Conservation (phyloP, 2,797 vertebrate genomes). For the Gymnoscopelus braueri region DNA sequence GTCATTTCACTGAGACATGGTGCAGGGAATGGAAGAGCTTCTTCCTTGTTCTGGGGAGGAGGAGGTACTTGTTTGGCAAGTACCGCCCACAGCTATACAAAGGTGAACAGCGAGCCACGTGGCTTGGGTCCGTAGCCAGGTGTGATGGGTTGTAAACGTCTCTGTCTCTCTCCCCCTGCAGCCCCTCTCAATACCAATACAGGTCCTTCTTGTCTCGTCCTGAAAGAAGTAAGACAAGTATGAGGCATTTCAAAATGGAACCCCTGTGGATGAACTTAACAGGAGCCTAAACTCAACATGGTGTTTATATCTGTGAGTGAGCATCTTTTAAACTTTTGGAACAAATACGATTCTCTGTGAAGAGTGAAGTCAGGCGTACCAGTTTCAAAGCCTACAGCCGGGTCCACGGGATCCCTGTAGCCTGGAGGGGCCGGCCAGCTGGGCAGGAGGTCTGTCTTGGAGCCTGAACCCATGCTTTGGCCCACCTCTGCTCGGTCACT, state of each 20-base stretch:
- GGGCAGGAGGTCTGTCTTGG: constrained; percentile 79
- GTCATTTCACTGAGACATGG: constrained; percentile 32
- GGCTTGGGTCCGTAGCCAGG: neutral
- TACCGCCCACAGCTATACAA: neutral
- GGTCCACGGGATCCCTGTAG: constrained; percentile 79
- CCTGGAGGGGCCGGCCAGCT: constrained; percentile 76
- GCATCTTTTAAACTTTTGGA: neutral
- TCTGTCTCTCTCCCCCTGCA: constrained; percentile 6
- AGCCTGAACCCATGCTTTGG: constrained; percentile 72
- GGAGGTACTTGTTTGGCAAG: constrained; percentile 21
- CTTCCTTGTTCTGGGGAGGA: constrained; percentile 19
- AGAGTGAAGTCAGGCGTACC: constrained; percentile 67
- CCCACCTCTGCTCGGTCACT: constrained; percentile 79
- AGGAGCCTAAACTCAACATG: no score
- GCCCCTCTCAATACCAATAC: constrained; percentile 80
- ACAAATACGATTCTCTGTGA: neutral
- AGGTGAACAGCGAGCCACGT: neutral
- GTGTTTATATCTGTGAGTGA: neutral
- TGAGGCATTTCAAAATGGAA: constrained; percentile 1
- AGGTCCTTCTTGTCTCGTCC: constrained; percentile 84
- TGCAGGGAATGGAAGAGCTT: constrained; percentile 13
- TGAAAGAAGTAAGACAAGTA: constrained; percentile 64
- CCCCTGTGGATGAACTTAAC: neutral
- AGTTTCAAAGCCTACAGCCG: constrained; percentile 71
- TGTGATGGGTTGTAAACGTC: neutral